Evolutionary conservation across 2,797 vertebrate genomes (phyloP).

Genomic region (Tapera naevia): DNA sequence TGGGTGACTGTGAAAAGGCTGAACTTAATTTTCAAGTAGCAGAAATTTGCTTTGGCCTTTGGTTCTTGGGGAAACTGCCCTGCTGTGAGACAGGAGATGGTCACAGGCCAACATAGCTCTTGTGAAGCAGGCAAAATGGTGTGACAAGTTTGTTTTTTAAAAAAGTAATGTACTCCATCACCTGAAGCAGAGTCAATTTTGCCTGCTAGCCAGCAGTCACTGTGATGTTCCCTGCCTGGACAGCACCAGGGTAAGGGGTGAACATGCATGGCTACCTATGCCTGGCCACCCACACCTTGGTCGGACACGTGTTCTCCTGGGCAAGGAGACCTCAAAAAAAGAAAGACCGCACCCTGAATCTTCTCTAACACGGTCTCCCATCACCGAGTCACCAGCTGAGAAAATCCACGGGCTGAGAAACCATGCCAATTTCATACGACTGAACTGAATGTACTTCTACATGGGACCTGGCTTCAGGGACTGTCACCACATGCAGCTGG

Average conservation of each 20-base stretch:
- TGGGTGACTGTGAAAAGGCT: neutral
- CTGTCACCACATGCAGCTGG: neutral
- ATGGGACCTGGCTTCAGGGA: neutral
- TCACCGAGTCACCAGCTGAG: neutral
- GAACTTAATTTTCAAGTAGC: neutral
- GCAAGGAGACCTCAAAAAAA: neutral
- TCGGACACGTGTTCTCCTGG: neutral
- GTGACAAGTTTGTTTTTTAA: neutral
- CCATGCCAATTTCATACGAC: neutral
- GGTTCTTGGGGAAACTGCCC: neutral
- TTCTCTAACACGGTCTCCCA: neutral
- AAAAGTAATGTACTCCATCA: neutral
- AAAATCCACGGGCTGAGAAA: neutral
- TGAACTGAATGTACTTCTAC: neutral
- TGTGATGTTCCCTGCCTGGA: neutral
- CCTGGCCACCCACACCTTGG: neutral
- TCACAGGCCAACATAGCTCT: rapidly evolving
- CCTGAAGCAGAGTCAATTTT: neutral
- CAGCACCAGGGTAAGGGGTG: neutral
- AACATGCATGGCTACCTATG: neutral
- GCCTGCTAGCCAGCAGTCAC: neutral
- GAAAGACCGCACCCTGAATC: neutral
- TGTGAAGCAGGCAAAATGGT: neutral
- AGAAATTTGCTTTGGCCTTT: neutral
- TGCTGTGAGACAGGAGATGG: neutral